Conservation (phyloP, 2,113 vertebrate genomes). For the Furnarius figulus region DNA sequence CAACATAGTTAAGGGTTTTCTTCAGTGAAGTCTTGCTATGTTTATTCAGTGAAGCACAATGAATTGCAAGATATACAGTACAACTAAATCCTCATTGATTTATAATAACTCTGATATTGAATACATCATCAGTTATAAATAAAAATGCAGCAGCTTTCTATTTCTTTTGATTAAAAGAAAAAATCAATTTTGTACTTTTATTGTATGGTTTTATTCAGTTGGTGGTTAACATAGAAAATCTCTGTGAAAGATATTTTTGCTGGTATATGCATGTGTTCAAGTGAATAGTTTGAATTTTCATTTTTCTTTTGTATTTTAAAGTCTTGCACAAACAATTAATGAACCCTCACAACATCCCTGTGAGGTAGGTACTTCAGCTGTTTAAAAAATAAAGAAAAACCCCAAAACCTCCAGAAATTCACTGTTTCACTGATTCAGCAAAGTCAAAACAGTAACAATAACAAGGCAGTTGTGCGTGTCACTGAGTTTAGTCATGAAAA, state of each 20-base stretch:
- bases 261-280: neutral
- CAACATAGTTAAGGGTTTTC: neutral
- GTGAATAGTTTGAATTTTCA: neutral
- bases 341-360: constrained; percentile 64
- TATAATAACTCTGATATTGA: neutral
- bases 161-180: neutral
- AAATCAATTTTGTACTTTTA: neutral
- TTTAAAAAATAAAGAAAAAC: neutral
- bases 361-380: constrained; percentile 31
- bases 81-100: neutral
- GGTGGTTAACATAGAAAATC: neutral
- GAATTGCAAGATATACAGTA: neutral
- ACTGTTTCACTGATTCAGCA: neutral
- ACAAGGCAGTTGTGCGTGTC: neutral
- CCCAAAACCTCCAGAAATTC: neutral
- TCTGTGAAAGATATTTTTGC: neutral
- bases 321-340: neutral
- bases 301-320: neutral
- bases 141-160: neutral
- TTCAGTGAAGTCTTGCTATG: neutral
- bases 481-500: neutral
- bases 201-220: neutral
- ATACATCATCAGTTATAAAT: neutral
- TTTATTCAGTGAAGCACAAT: constrained; percentile 23
- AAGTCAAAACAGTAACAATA: neutral